A percentile compares a stretch with the other conserved stretches of the same genome.
phyloP scores from a whole-genome alignment of 1,140 invertebrate species.

The Tyrophagus putrescentiae region DNA sequence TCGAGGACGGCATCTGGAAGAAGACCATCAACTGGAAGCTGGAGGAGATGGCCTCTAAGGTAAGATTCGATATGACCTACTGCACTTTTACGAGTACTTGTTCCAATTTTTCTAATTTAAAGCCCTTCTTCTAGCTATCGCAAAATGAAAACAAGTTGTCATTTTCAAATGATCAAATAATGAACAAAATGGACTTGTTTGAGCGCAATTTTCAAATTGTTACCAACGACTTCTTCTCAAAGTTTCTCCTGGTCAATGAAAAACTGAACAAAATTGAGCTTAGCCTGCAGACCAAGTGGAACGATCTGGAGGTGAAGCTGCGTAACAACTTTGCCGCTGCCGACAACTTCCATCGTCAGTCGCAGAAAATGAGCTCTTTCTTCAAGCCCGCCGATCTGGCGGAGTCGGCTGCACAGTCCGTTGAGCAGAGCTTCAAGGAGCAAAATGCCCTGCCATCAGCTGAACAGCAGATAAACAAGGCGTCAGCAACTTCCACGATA shows the following conservation, averaged over 20 bases:
- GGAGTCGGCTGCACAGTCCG: no score
- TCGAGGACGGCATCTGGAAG: constrained; percentile 14
- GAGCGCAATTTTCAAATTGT: constrained; percentile 3
- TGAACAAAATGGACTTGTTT: constrained; percentile 8
- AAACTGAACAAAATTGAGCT: constrained; percentile 12
- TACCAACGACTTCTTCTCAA: constrained; percentile 11
- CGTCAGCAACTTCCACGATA: neutral
- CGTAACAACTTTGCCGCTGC: neutral
- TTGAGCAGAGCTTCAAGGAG: no score
- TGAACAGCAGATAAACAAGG: no score
- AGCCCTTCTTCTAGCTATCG: neutral
- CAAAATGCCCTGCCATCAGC: no score
- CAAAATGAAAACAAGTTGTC: constrained; percentile 3
- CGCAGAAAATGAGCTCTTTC: no score
- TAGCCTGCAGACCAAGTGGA: neutral
- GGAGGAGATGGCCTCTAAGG: constrained; percentile 6
- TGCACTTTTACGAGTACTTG: no score
- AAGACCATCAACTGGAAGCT: constrained; percentile 14
- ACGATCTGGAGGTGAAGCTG: constrained; percentile 1
- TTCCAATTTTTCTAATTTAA: neutral
- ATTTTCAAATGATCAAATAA: constrained; percentile 4
- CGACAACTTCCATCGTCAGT: neutral
- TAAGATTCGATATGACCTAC: neutral
- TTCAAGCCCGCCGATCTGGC: no score
- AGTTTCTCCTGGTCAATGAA: constrained; percentile 10